Base-by-base conservation (phyloP, 2,797 vertebrate species). In the Microchirus variegatus region DNA sequence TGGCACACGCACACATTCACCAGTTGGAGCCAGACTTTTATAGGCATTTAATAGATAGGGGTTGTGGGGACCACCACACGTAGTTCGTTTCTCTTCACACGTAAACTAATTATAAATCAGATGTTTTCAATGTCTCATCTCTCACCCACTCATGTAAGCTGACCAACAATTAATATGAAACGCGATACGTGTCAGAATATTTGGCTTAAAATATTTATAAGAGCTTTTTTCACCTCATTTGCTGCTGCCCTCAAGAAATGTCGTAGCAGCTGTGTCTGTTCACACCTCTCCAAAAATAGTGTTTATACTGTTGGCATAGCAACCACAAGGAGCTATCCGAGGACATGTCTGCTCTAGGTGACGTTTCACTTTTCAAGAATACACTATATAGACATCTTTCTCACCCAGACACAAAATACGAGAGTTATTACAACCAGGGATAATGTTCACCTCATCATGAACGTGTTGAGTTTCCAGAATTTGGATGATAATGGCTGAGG, bases 181-280 rank as follows among this genome's bases (percentile, higher is more conserved):
- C 15, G 36, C 49, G 26, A 59, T 36, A n/a, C 4, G 3, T 13
- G 5, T 42, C 18, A 4, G 19, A 54, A 60, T 41, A 3, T 41
- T 3, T 41, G 40, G 10, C 14, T 41, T 41, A 47, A 63, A 66
- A 63, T 70, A 73, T 75, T 64, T 71, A 18, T n/a, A 14, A 61
- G 45, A 58, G 42, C 40, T 40, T 53, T 73, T 70, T 66, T 22
- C 59, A 59, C 60, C 49, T 81, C 10, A 44, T 84, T 77, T 75
- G 49, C 69, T 63, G 50, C 48, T n/a, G 42, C 59, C 63, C 55
- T 56, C 46, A 37, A 79, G 80, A 79, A 77, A 65, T 69, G 64
- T 60, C 36, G 68, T 50, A 55, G 67, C 83, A 84, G 84, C 84
- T 89, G 87, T 70, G 69, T 81, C 78, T 80, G 84, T 87, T 87